phyloP scores from a whole-genome alignment of 2,797 vertebrate species.

The Smutsia temminckii region DNA sequence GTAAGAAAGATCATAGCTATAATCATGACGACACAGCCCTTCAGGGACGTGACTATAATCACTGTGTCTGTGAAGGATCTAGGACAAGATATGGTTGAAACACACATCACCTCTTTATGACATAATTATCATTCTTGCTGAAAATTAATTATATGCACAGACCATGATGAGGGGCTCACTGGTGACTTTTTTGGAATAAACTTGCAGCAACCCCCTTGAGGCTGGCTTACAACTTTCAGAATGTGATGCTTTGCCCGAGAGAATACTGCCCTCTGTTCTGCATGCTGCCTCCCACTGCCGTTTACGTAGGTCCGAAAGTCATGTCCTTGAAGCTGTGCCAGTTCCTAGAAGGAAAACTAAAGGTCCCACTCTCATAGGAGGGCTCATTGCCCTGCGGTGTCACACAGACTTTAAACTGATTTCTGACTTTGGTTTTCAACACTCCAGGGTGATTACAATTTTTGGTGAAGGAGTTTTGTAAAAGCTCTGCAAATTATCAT shows the following conservation, averaged over 20 bases:
- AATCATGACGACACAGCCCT: not conserved
- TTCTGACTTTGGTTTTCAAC: conserved; percentile 20
- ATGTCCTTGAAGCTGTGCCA: not conserved
- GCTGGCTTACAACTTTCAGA: not conserved
- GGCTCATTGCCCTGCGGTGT: not conserved
- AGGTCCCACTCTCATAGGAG: not conserved
- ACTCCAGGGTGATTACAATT: not conserved
- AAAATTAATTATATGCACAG: conserved; percentile 38
- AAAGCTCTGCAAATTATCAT: not conserved
- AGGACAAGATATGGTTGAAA: not conserved
- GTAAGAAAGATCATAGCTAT: not conserved
- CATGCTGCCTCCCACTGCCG: not conserved
- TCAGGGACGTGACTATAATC: not conserved
- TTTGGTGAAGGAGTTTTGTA: not conserved
- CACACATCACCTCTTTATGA: not conserved
- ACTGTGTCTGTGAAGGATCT: not conserved
- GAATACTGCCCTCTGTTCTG: not conserved
- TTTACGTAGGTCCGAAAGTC: not conserved
- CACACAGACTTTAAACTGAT: not conserved
- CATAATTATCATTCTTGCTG: conserved; percentile 9
- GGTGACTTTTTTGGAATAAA: not conserved
- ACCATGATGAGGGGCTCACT: not conserved
- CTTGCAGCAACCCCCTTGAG: not conserved
- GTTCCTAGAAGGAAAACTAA: not conserved
- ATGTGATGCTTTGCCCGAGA: not conserved